Percentiles rank a stretch among this genome's conserved stretches.
phyloP scores from a whole-genome alignment of 53 echinoderm and acorn worm species.

The Paracentrotus lividus region DNA sequence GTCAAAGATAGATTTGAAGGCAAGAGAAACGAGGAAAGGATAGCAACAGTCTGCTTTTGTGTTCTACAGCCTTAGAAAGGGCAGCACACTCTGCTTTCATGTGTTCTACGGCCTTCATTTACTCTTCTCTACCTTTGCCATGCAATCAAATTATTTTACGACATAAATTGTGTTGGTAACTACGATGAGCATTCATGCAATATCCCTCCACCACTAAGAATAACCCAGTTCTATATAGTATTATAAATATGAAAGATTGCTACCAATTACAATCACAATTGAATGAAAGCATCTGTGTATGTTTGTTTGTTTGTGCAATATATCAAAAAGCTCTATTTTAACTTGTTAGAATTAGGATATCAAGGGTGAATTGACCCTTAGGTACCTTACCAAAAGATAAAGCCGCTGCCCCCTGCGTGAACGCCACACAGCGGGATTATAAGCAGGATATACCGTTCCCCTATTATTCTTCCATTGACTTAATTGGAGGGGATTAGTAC shows the following conservation, averaged over 20 bases:
- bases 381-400: no score
- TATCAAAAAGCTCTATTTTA: not conserved
- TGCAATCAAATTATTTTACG: conserved; percentile 12
- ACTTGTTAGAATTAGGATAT: not conserved
- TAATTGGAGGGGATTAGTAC: no score
- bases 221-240: not conserved
- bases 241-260: not conserved
- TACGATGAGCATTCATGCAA: conserved; percentile 39
- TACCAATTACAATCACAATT: not conserved
- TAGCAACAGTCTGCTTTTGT: not conserved
- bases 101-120: not conserved
- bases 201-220: conserved; percentile 13
- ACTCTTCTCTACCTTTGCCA: conserved; percentile 35
- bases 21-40: not conserved
- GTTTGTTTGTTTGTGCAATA: not conserved
- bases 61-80: no score
- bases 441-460: no score
- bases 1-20: conserved; percentile 49
- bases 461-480: no score
- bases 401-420: no score
- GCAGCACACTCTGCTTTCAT: conserved; percentile 22
- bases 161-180: not conserved
- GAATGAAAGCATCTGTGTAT: not conserved
- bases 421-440: no score
- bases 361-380: not conserved